Base-by-base conservation (phyloP, 1,140 invertebrate genomes). In the Phymastichus coffea region DNA sequence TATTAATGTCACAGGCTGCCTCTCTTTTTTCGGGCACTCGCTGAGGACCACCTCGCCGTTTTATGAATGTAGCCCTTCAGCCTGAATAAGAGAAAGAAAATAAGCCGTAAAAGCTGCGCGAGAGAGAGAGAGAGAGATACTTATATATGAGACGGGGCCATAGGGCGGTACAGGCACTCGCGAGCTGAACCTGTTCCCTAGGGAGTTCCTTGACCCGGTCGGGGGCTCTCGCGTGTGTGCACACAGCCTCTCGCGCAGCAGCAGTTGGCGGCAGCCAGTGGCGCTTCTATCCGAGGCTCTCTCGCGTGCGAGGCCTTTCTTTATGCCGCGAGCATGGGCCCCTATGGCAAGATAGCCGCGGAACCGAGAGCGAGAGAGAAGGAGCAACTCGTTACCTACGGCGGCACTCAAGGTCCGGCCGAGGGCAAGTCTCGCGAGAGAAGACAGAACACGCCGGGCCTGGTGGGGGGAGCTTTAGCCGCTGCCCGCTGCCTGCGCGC, bases 151-250 rank as follows among this genome's bases (percentile, higher is more conserved):
- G 7, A 40, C 37, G 71, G 68, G 74, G 68, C 69, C 66, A 69
- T 68, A 71, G 70, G 70, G 71, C 67, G 66, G 66, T 62, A 75
- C 49, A 43, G 68, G 67, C 66, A 69, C 74, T 76, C n/a, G n/a
- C n/a, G n/a, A n/a, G 74, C 71, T 78, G 75, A 79, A 79, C 76
- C 77, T 79, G 77, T 79, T 79, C 77, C 76, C 75, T 75, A 77
- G 76, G 77, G 76, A 79, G 77, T 78, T 78, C 77, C 75, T 79
- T 78, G 76, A 79, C 77, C 77, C 74, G 73, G 69, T 56, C 66
- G 66, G 68, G 67, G 61, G 33, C n/a, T n/a, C n/a, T n/a, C n/a
- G n/a, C n/a, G n/a, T n/a, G n/a, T n/a, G n/a, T n/a, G n/a, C n/a
- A n/a, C n/a, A n/a, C n/a, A n/a, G n/a, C n/a, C n/a, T n/a, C n/a